Base-by-base conservation (phyloP, 1,140 invertebrate genomes). In the Drosophila trapezifrons region DNA sequence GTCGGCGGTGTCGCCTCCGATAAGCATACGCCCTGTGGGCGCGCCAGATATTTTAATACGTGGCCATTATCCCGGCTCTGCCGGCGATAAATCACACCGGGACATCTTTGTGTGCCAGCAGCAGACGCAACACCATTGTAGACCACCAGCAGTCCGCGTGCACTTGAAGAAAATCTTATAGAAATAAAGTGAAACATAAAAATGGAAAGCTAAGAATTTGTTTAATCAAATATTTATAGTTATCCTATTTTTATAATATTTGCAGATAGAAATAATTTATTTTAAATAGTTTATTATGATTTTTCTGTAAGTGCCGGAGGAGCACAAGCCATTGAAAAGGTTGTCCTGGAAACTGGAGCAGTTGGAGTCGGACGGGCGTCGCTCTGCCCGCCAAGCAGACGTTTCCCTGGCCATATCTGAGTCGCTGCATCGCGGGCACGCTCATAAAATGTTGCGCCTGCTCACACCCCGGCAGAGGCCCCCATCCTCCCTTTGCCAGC, bases 21-120 rank as follows among this genome's bases (percentile, higher is more conserved):
- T 87, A 87, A 87, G 83, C 83, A 87, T 87, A 87, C 83, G 83
- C 83, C 82, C 65, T 60, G 52, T 76, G 73, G 84, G 84, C 76
- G 79, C 76, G 79, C 84, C 84, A 87, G 74, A 89, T 87, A 87
- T 87, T 89, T 87, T 87, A 87, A 87, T 87, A 87, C 83, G 83
- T 87, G 84, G 83, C 83, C 79, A 87, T 87, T 87, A 87, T 87
- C 83, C 83, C 38, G 45, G 83, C 84, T 79, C 76, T 75, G 84
- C 71, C 55, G 84, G 79, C 84, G 67, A 87, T 87, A 87, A 87
- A 87, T 87, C 83, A 87, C 79, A 87, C 84, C 83, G 63, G 84
- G 84, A 87, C 84, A 87, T 87, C 83, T 87, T 87, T 86, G 79
- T 86, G 79, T 86, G 78, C 80, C 75, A 77, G 52, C 78, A 74